phyloP scores from a whole-genome alignment of 2,888 invertebrate genomes.

The Esperia sulphurella region DNA sequence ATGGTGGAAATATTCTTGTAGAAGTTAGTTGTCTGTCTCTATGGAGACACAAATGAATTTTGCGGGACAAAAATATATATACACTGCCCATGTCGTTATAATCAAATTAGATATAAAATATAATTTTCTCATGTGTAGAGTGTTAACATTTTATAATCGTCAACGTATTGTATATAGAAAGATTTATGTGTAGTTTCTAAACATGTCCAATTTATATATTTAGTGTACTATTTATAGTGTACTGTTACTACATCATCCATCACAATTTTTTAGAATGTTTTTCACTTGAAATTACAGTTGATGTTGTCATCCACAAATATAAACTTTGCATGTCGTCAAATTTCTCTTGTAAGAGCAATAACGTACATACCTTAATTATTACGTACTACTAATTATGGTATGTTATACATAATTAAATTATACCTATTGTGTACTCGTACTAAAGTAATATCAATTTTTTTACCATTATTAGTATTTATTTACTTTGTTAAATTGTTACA shows the following conservation, averaged over 20 bases:
- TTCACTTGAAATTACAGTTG: conserved; percentile 8
- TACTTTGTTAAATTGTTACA: conserved; percentile 26
- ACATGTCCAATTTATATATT: conserved; percentile 52
- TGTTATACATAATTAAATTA: too few relatives aligned
- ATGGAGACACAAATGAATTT: too few relatives aligned
- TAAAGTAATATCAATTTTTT: conserved; percentile 26
- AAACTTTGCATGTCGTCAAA: background rate
- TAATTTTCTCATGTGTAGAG: conserved; percentile 21
- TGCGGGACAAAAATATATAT: conserved; percentile 1
- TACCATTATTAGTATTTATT: conserved; percentile 24
- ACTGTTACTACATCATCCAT: conserved; percentile 23
- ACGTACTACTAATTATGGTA: too few relatives aligned
- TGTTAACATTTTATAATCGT: conserved; percentile 20
- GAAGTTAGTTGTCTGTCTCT: too few relatives aligned
- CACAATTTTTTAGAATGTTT: conserved; percentile 32
- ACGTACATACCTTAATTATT: too few relatives aligned
- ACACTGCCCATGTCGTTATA: conserved; percentile 33
- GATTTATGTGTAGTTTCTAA: conserved; percentile 25
- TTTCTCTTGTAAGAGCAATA: background rate
- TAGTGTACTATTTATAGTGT: conserved; percentile 25
- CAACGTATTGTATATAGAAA: conserved; percentile 26
- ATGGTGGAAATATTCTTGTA: too few relatives aligned
- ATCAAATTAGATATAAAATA: background rate
- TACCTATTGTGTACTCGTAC: conserved; percentile 3
- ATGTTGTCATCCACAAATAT: background rate